Conservation (phyloP, 2,797 vertebrate genomes). For the Luscinia megarhynchos region DNA sequence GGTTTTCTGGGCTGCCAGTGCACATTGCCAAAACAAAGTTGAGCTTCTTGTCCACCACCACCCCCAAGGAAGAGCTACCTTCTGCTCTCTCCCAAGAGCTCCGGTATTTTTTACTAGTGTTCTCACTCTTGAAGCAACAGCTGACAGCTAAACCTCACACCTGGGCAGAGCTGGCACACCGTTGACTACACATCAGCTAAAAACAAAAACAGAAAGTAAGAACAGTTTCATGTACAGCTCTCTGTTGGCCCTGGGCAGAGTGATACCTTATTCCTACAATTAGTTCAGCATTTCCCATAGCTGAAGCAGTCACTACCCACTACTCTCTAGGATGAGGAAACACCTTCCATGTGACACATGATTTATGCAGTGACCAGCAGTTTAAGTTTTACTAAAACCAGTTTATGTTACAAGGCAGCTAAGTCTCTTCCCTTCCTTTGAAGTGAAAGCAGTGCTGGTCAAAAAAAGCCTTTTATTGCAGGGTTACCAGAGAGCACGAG, state of each 20-base stretch:
- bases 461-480: not conserved
- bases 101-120: not conserved
- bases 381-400: not conserved
- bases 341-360: accelerated
- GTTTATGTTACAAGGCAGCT: accelerated
- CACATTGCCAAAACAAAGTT: too few species aligned
- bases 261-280: not conserved
- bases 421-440: not conserved
- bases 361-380: not conserved
- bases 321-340: not conserved
- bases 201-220: not conserved
- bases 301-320: not conserved
- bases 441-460: not conserved
- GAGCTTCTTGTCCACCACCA: not conserved
- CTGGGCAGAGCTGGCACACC: not conserved
- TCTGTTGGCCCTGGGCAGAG: not conserved
- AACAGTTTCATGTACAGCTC: not conserved
- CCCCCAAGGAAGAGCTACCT: not conserved
- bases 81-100: not conserved
- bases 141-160: not conserved
- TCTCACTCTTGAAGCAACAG: not conserved
- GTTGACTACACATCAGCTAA: not conserved
- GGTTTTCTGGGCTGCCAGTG: accelerated
- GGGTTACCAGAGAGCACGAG: not conserved
- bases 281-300: not conserved